These are phyloP conservation scores for Lasiurus borealis DNA, from an alignment of 2,113 vertebrate species.

Conservation along the genomic window DNA sequence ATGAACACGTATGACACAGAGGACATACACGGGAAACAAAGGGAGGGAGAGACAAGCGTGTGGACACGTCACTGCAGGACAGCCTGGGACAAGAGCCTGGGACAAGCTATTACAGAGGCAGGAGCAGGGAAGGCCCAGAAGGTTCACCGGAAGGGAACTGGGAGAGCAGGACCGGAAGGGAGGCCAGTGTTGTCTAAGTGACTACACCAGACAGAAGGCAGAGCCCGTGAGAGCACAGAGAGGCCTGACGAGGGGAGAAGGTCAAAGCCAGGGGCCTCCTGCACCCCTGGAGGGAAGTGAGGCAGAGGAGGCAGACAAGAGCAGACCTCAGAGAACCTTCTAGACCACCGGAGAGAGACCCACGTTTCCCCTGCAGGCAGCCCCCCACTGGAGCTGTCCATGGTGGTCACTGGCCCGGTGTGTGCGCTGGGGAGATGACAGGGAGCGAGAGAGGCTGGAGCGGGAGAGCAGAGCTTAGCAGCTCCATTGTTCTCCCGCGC, in stretches of 20 bases:
- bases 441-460: background rate
- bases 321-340: background rate
- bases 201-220: background rate
- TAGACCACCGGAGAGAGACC: background rate
- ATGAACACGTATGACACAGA: rapidly evolving
- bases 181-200: background rate
- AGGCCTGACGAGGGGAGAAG: background rate
- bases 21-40: background rate
- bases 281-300: background rate
- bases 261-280: rapidly evolving
- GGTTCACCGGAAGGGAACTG: background rate
- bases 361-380: rapidly evolving
- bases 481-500: background rate
- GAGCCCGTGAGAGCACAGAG: background rate
- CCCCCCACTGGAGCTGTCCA: background rate
- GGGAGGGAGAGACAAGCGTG: background rate
- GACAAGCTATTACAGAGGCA: background rate
- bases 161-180: background rate
- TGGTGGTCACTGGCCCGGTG: rapidly evolving
- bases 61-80: background rate
- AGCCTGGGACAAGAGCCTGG: no score
- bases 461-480: background rate
- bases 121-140: background rate
- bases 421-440: background rate
- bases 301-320: background rate